Evolutionary conservation across 1,140 invertebrate species (phyloP), one percentile per base, ranked within the genome.

Genomic region (Drosophila bocqueti): DNA sequence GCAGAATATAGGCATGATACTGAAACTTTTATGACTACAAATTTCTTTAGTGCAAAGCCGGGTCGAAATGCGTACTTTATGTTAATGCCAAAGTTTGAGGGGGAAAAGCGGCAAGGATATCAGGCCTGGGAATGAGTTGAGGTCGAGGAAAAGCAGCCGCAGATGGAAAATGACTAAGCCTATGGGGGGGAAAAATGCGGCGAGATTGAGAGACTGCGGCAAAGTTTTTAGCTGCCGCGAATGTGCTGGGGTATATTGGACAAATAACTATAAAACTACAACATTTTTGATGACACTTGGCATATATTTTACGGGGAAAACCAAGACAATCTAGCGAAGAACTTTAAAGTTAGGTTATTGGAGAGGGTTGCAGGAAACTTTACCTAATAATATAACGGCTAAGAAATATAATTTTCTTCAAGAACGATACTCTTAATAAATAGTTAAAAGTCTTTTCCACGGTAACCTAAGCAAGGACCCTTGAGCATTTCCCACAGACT

Each of bases 21-120:
- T 80, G 81, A 84, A 83, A 84, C 81, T 84, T 84, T 84, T 84
- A 84, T 68, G 83, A 79, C 79, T 69, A 76, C 64, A 83, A 86
- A 80, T 83, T 87, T 83, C 67, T 71, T 84, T 84, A 71, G 76
- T 81, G 79, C 52, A 62, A 66, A 72, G 60, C 59, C 76, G 55
- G 59, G 63, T 63, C 72, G 58, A 83, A 83, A 74, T 74, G 63
- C 66, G 77, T 76, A 79, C 81, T 83, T 79, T 83, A 76, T 79
- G 76, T 67, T 83, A 81, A 81, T 83, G 43, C 46, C 46, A 42
- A 62, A 40, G 68, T 45, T 45, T 21, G 26, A 7, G 38, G 24
- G 16, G 43, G 24, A 18, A 47, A 54, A 15, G 46, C 34, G 36
- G 10, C 15, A 6, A 43, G 57, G 29, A 34, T 43, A 62, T 62